Conservation (phyloP, 2,113 vertebrate genomes). For the Odontesthes bonariensis region DNA sequence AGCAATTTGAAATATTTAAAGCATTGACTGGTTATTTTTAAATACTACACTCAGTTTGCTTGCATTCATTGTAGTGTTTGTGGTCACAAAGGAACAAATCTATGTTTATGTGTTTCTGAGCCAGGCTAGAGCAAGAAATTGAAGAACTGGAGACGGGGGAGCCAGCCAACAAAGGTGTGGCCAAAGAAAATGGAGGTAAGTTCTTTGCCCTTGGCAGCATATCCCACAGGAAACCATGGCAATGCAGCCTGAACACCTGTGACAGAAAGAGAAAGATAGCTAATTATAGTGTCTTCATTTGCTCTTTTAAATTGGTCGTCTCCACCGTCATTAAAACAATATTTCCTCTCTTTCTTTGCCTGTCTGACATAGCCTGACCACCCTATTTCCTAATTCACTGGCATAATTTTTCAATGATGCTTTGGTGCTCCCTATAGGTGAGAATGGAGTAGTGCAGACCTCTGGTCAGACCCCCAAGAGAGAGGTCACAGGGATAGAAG, state of each 20-base stretch:
- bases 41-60: too few species aligned
- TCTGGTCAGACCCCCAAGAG: constrained; percentile 80
- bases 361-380: constrained; percentile 24
- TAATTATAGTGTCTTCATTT: constrained; percentile 50
- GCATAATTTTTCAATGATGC: constrained; percentile 23
- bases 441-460: constrained; percentile 88
- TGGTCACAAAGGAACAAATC: not conserved
- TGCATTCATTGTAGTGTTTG: not conserved
- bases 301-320: constrained; percentile 39
- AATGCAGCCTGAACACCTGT: constrained; percentile 37
- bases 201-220: constrained; percentile 55
- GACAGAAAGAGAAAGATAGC: constrained; percentile 25
- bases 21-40: too few species aligned
- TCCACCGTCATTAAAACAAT: constrained; percentile 57
- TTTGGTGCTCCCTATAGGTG: constrained; percentile 74
- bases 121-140: constrained; percentile 92
- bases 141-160: constrained; percentile 88
- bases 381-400: constrained; percentile 1
- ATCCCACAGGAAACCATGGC: constrained; percentile 74
- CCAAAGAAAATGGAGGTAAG: constrained; percentile 81
- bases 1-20: too few species aligned
- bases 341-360: constrained; percentile 52
- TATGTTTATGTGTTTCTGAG: constrained; percentile 29
- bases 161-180: constrained; percentile 68
- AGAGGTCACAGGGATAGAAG: constrained; percentile 89